phyloP scores from a whole-genome alignment of 2,888 invertebrate species.

The Noctua comes region DNA sequence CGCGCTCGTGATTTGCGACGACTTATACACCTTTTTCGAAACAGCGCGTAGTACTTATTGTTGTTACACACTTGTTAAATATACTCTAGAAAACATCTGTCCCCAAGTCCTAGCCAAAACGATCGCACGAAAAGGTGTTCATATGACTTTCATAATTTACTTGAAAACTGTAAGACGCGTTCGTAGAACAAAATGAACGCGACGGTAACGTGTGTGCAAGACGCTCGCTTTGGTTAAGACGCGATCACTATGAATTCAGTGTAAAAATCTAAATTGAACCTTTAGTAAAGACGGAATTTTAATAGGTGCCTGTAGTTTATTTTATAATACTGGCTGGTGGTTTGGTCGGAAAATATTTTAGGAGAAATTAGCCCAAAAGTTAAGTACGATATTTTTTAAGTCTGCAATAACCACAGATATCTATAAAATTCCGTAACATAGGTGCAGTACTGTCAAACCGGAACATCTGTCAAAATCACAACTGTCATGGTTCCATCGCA shows the following conservation, averaged over 20 bases:
- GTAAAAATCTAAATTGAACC: not conserved
- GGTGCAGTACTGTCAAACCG: conserved; percentile 39
- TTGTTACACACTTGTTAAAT: not conserved
- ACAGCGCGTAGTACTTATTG: not conserved
- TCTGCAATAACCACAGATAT: conserved; percentile 35
- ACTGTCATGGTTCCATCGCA: conserved; percentile 63
- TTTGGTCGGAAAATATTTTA: conserved; percentile 15
- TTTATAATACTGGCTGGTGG: conserved; percentile 42
- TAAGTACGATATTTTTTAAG: conserved; percentile 25
- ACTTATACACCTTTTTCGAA: not conserved
- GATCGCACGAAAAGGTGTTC: not conserved
- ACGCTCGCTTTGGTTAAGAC: conserved; percentile 2
- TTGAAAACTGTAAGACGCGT: not conserved
- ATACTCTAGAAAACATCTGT: not conserved
- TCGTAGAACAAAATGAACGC: not conserved
- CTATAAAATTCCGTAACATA: conserved; percentile 33
- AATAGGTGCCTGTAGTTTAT: conserved; percentile 28
- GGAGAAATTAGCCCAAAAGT: not conserved
- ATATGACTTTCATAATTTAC: not conserved
- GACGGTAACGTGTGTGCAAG: not conserved
- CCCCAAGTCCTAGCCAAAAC: not conserved
- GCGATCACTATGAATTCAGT: not conserved
- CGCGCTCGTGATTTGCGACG: conserved; percentile 4
- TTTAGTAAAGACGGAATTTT: conserved; percentile 6
- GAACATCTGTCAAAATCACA: conserved; percentile 52